Conservation (phyloP, 2,797 vertebrate genomes). For the Cyprinodon diabolis region DNA sequence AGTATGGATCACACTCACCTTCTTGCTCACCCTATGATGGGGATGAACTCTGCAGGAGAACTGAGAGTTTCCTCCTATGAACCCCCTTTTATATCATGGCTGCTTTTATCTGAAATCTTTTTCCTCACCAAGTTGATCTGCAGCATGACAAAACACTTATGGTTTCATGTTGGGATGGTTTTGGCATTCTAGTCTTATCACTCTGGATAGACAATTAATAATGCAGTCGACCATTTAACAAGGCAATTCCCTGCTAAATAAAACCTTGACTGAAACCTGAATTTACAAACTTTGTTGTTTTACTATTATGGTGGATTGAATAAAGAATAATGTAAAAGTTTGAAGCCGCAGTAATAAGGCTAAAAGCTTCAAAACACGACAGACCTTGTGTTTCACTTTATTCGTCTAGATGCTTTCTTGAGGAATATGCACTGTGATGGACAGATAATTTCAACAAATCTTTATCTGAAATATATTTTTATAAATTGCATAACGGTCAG, state of each 20-base stretch:
- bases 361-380: neutral
- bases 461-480: neutral
- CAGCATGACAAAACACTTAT: neutral
- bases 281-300: conserved; percentile 1
- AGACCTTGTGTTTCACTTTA: conserved; percentile 4
- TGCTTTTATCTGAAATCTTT: neutral
- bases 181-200: neutral
- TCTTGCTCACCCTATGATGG: too few species aligned
- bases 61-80: too few species aligned
- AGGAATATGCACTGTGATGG: neutral
- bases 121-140: neutral
- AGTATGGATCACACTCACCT: too few species aligned
- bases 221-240: neutral
- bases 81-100: too few species aligned
- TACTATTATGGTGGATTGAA: conserved; percentile 1
- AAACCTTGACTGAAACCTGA: neutral
- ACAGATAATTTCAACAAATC: neutral
- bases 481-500: neutral
- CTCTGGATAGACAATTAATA: neutral
- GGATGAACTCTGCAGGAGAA: too few species aligned
- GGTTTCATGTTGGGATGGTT: neutral
- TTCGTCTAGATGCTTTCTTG: neutral
- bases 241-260: conserved; percentile 2
- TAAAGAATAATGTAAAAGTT: conserved; percentile 3
- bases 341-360: neutral